Base-by-base conservation (phyloP, 2,113 vertebrate genomes). In the Anthoscopus minutus region DNA sequence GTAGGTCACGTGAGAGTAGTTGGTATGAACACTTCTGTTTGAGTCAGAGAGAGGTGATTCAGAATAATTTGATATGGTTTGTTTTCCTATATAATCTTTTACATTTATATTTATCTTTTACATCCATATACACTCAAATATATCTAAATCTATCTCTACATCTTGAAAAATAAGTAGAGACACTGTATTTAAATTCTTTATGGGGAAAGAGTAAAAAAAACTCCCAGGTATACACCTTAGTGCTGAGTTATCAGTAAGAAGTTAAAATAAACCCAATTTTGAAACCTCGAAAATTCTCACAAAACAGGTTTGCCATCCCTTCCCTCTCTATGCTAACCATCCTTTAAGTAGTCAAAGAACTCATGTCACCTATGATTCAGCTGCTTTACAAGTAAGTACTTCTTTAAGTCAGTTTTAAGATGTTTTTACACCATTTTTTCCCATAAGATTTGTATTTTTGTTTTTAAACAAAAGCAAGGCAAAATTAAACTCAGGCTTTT, bases 401-500 rank as follows among this genome's bases (percentile, higher is more conserved):
- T 54, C 21, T 3, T 54, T 0, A 37, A n/a, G 22, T 17, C 21
- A 21, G 7, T 53, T 56, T 42, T 42, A 53, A 60, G 7, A 6
- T 9, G 7, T 11, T 72, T n/a, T 17, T 10, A 3, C 7, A 11
- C 15, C 22, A n/a, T n/a, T 28, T 21, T 20, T 19, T 6, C 6
- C 6, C 5, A 3, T 0, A 14, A 8, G 13, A 80, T 45, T 45
- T 0, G 0, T 33, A 42, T 33, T 77, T 73, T 58, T 21, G 2
- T 18, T 30, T 14, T 42, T 9, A 15, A 50, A 79, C 25, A 51
- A 24, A 13, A n/a, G 30, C n/a, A 53, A 69, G 76, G 13, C 28
- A 45, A 48, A 92, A 33, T 0, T 1, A 18, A 79, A 42, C 11
- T 27, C 15, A 53, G 64, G 12, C 23, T 50, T 84, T 31, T 67